phyloP scores from a whole-genome alignment of 2,797 vertebrate species.

The Xiphorhynchus erythropygius region DNA sequence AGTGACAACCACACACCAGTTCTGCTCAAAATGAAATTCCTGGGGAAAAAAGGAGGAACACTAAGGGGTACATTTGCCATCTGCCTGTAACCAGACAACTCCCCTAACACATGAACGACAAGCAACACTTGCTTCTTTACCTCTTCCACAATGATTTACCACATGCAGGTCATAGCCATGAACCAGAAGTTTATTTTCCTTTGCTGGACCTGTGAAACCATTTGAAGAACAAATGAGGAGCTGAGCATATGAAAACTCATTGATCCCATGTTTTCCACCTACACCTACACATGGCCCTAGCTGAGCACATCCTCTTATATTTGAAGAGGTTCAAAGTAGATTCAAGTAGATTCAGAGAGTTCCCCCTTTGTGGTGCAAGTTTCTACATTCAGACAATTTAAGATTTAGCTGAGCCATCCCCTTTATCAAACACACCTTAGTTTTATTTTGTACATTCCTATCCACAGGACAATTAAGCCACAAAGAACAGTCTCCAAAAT shows the following conservation, averaged over 20 bases:
- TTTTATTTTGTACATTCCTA: background rate
- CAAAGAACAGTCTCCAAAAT: background rate
- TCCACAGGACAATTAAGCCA: background rate
- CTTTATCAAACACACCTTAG: background rate
- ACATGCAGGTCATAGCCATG: rapidly evolving
- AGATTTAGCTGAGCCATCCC: background rate
- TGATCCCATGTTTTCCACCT: background rate
- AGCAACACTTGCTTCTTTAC: background rate
- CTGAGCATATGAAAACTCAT: background rate
- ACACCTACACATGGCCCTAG: background rate
- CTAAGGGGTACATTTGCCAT: no score
- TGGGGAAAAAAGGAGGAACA: background rate
- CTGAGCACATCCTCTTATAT: background rate
- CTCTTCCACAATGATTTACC: background rate
- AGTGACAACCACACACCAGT: background rate
- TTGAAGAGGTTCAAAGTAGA: background rate
- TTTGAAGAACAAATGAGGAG: background rate
- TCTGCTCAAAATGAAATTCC: background rate
- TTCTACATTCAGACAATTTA: background rate
- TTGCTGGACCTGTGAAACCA: background rate
- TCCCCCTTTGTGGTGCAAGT: background rate
- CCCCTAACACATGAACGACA: background rate
- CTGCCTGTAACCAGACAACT: background rate
- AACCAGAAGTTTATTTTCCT: background rate
- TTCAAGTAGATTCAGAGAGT: background rate